Conservation (phyloP, 2,113 vertebrate species). For the Panthera tigris region DNA sequence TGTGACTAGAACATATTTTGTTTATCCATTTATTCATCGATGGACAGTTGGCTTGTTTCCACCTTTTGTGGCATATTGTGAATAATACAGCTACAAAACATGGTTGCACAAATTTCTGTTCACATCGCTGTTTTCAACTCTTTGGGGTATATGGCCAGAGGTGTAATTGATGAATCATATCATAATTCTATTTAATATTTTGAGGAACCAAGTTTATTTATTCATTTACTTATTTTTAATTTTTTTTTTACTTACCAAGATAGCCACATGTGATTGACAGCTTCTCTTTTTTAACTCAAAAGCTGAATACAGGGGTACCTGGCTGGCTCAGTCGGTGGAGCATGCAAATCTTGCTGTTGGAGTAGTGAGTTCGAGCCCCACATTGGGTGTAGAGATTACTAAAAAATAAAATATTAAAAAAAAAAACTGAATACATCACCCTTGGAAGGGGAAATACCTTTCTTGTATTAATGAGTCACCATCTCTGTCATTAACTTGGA, state of each 20-base stretch:
- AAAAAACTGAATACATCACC: neutral
- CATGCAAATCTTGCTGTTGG: neutral
- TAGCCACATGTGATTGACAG: neutral
- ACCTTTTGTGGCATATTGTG: neutral
- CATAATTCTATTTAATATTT: neutral
- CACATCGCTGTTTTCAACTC: neutral
- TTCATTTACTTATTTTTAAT: neutral
- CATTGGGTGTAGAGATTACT: neutral
- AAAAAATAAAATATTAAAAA: neutral
- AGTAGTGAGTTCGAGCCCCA: neutral
- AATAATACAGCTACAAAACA: neutral
- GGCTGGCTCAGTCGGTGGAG: neutral
- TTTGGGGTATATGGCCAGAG: neutral
- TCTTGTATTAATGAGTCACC: neutral
- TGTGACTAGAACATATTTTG: neutral
- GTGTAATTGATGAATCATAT: neutral
- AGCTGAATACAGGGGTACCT: neutral
- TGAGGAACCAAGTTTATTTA: neutral
- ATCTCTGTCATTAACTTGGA: neutral
- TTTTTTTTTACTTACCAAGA: neutral
- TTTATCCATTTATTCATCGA: neutral
- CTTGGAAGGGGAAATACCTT: neutral
- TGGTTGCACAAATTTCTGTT: neutral
- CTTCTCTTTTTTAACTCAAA: neutral
- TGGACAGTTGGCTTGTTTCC: neutral